A percentile compares a stretch with the other conserved stretches of the same genome.
phyloP scores from a whole-genome alignment of 2,797 vertebrate genomes.

The Eulemur albifrons region DNA sequence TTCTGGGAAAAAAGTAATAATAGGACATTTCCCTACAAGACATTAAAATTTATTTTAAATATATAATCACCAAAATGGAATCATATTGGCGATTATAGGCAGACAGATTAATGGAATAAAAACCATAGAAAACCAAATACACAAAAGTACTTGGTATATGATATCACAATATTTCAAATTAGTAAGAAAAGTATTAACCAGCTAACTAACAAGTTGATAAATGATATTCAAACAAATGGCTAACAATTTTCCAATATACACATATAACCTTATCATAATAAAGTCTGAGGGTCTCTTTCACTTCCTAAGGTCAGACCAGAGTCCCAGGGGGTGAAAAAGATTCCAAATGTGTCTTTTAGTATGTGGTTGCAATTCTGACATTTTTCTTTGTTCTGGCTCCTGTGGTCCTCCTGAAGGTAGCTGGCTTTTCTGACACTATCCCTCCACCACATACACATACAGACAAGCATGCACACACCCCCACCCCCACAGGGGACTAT shows the following conservation, averaged over 20 bases:
- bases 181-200: neutral
- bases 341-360: neutral
- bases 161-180: neutral
- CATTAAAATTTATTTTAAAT: constrained; percentile 27
- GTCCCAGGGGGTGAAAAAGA: neutral
- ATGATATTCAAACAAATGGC: neutral
- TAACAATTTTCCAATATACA: neutral
- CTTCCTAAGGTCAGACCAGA: neutral
- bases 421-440: neutral
- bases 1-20: neutral
- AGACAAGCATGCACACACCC: neutral
- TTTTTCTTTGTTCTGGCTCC: neutral
- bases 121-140: neutral
- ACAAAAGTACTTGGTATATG: constrained; percentile 2
- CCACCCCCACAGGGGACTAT: neutral
- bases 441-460: neutral
- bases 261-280: neutral
- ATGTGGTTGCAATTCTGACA: neutral
- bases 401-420: neutral
- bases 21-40: neutral
- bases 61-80: neutral
- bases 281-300: neutral
- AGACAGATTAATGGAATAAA: constrained; percentile 18
- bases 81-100: neutral
- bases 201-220: neutral